phyloP scores from a whole-genome alignment of 2,888 invertebrate species.

The Electrophaes corylata region DNA sequence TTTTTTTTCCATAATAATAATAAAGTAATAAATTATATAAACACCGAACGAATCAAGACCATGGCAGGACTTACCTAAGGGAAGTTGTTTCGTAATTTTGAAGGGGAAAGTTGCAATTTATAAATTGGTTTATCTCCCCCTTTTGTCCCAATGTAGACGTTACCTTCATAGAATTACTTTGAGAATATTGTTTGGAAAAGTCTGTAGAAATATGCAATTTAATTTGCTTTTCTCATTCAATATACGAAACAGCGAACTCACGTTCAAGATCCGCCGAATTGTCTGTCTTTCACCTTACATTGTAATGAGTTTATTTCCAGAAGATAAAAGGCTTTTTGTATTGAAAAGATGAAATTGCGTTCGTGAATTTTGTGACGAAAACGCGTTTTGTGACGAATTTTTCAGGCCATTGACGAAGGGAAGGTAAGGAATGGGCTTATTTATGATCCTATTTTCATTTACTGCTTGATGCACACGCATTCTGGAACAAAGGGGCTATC shows the following conservation, averaged over 20 bases:
- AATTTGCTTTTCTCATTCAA: conserved; percentile 33
- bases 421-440: conserved; percentile 28
- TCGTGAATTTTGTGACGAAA: conserved; percentile 16
- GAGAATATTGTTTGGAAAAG: conserved; percentile 27
- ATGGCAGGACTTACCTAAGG: conserved; percentile 16
- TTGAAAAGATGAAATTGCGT: conserved; percentile 43
- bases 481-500: no score
- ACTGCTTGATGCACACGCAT: conserved; percentile 13
- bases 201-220: conserved; percentile 35
- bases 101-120: conserved; percentile 39
- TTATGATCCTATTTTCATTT: conserved; percentile 34
- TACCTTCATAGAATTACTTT: conserved; percentile 34
- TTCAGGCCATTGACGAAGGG: conserved; percentile 30
- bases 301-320: conserved; percentile 53
- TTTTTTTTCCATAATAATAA: neutral
- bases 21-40: conserved; percentile 1
- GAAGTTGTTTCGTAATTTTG: conserved; percentile 47
- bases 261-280: conserved; percentile 30
- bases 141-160: conserved; percentile 29
- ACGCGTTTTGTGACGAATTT: conserved; percentile 29
- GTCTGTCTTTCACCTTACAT: conserved; percentile 47
- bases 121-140: conserved; percentile 40
- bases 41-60: conserved; percentile 3
- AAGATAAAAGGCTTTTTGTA: conserved; percentile 52
- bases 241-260: conserved; percentile 25